These are phyloP conservation scores for Doryteuthis pealeii DNA, from an alignment of 1,140 invertebrate genomes.

Conservation along the genomic window DNA sequence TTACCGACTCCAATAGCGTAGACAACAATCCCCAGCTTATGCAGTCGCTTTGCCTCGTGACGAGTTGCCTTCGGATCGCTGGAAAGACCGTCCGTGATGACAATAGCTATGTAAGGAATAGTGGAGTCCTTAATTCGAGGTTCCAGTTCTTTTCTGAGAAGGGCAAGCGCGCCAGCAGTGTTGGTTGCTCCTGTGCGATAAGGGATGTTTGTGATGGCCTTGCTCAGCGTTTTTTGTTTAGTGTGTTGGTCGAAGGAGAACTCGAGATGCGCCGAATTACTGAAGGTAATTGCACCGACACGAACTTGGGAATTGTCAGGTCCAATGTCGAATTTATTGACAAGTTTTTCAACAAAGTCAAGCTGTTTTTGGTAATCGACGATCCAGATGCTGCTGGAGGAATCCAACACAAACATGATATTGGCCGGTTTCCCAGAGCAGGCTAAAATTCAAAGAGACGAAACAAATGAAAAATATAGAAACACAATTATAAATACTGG, in stretches of 20 bases:
- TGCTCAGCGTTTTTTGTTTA: constrained; percentile 10
- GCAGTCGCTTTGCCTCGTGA: constrained; percentile 29
- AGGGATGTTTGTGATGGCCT: constrained; percentile 8
- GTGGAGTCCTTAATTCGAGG: neutral
- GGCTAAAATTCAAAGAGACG: neutral
- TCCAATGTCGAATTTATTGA: constrained; percentile 33
- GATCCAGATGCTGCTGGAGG: constrained; percentile 37
- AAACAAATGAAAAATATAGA: too few species aligned
- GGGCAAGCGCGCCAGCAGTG: constrained; percentile 33
- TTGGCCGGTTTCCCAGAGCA: constrained; percentile 30
- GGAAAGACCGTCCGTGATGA: constrained; percentile 23
- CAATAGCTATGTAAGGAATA: neutral
- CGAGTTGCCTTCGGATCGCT: constrained; percentile 7
- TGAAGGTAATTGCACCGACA: constrained; percentile 24
- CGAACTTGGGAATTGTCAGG: constrained; percentile 14
- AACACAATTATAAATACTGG: too few species aligned
- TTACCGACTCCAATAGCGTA: constrained; percentile 42
- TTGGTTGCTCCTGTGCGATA: constrained; percentile 37
- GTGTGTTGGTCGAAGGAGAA: constrained; percentile 13
- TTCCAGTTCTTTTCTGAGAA: constrained; percentile 20
- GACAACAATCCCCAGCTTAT: constrained; percentile 23
- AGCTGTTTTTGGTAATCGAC: constrained; percentile 33
- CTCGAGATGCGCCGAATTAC: neutral
- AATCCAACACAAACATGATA: constrained; percentile 40
- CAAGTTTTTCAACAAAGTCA: constrained; percentile 29